A percentile compares a stretch with the other conserved stretches of the same genome.
These are phyloP conservation scores for Grus americana DNA, from an alignment of 2,113 vertebrate species.

Conservation along the genomic window DNA sequence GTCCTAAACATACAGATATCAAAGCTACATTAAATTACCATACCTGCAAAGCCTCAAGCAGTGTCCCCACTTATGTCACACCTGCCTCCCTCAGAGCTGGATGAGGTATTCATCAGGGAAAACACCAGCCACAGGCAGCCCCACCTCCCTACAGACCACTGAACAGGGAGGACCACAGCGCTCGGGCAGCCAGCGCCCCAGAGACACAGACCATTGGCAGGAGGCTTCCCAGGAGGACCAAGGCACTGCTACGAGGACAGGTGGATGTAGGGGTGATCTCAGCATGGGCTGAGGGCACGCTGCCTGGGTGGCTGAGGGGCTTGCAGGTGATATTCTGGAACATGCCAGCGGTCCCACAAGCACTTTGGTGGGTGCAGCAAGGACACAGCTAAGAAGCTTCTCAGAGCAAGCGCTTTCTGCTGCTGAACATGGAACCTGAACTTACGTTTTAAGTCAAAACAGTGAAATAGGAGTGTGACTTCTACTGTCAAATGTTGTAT, in stretches of 20 bases:
- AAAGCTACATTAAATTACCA: background rate
- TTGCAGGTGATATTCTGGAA: background rate
- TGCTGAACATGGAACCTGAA: background rate
- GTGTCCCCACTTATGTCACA: background rate
- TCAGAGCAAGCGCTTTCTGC: background rate
- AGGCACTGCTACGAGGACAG: background rate
- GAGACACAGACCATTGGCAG: rapidly evolving
- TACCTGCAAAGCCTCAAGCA: background rate
- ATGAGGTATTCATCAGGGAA: too few species aligned
- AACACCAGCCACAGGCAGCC: background rate
- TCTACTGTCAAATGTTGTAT: background rate
- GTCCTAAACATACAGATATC: background rate
- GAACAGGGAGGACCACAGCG: background rate
- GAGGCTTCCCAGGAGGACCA: background rate
- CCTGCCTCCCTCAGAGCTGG: background rate
- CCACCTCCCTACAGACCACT: background rate
- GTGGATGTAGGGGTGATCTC: background rate
- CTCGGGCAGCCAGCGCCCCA: rapidly evolving
- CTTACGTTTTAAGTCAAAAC: background rate
- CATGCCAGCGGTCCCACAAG: background rate
- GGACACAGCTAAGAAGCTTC: background rate
- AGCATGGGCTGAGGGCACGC: background rate
- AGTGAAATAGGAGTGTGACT: background rate
- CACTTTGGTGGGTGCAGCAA: rapidly evolving
- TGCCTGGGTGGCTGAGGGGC: too few species aligned